These are phyloP conservation scores for Spinus pinus DNA, from an alignment of 2,797 vertebrate species.

Conservation along the genomic window DNA sequence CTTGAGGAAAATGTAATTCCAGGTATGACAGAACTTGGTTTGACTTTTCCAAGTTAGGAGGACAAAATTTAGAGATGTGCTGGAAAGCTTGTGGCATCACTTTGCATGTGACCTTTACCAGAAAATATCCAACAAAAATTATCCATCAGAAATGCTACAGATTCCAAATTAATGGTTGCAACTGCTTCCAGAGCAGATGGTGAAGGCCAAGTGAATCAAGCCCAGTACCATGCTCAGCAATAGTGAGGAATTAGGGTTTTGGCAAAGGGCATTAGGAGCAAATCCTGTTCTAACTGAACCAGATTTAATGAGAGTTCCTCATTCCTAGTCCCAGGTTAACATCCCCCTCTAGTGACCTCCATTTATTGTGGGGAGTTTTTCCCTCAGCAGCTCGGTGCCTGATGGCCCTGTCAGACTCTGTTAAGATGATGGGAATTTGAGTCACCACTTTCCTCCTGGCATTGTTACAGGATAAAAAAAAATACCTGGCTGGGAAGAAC, in stretches of 20 bases:
- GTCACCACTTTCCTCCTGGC: constrained; percentile 22
- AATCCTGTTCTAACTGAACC: neutral
- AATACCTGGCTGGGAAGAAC: constrained; percentile 27
- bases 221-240: neutral
- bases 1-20: neutral
- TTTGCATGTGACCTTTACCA: neutral
- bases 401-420: neutral
- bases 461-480: neutral
- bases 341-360: constrained; percentile 7
- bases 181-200: neutral
- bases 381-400: neutral
- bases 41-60: neutral
- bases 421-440: neutral
- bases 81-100: neutral
- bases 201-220: neutral
- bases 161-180: neutral
- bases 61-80: neutral
- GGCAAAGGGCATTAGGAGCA: neutral
- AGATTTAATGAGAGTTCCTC: neutral
- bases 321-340: neutral
- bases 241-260: neutral
- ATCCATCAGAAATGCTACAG: neutral
- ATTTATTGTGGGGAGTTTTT: neutral
- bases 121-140: neutral
- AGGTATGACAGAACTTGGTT: neutral